A percentile compares a stretch with the other conserved stretches of the same genome.
These are phyloP conservation scores for Gymnothorax javanicus DNA, from an alignment of 2,797 vertebrate genomes.

Conservation along the genomic window DNA sequence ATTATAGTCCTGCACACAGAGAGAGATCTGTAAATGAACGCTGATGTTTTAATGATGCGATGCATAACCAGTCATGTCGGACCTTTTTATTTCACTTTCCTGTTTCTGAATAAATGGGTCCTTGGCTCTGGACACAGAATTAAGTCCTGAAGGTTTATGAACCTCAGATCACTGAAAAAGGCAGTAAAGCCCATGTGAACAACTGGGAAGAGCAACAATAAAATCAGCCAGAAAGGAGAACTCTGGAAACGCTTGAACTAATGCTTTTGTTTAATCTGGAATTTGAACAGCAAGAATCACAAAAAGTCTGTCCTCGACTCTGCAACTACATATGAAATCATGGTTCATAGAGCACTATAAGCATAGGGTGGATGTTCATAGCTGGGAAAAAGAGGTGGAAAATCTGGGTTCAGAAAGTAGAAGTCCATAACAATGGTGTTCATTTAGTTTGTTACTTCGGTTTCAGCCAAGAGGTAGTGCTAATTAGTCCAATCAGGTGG, in stretches of 20 bases:
- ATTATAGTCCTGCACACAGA: background rate
- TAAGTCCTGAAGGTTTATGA: slow-evolving; percentile 41
- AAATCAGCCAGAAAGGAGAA: slow-evolving; percentile 51
- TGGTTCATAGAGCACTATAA: slow-evolving; percentile 20
- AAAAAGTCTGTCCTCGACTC: slow-evolving; percentile 46
- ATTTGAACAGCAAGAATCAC: slow-evolving; percentile 46
- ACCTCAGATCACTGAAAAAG: slow-evolving; percentile 24
- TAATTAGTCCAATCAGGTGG: too few species aligned
- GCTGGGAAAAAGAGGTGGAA: slow-evolving; percentile 3
- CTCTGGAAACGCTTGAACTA: slow-evolving; percentile 49
- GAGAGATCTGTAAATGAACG: background rate
- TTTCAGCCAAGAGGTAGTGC: too few species aligned
- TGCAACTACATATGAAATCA: slow-evolving; percentile 43
- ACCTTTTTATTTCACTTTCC: slow-evolving; percentile 26
- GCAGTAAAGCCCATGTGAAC: slow-evolving; percentile 30
- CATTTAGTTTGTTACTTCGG: too few species aligned
- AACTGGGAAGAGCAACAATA: slow-evolving; percentile 55
- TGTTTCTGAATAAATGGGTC: slow-evolving; percentile 47
- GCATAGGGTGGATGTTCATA: slow-evolving; percentile 47
- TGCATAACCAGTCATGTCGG: background rate
- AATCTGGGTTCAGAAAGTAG: too few species aligned
- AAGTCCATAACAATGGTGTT: too few species aligned
- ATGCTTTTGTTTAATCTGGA: slow-evolving; percentile 56
- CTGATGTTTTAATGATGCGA: slow-evolving; percentile 23
- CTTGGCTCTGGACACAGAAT: slow-evolving; percentile 42